Conservation (phyloP, 2,888 invertebrate genomes). For the Lasiommata megera region DNA sequence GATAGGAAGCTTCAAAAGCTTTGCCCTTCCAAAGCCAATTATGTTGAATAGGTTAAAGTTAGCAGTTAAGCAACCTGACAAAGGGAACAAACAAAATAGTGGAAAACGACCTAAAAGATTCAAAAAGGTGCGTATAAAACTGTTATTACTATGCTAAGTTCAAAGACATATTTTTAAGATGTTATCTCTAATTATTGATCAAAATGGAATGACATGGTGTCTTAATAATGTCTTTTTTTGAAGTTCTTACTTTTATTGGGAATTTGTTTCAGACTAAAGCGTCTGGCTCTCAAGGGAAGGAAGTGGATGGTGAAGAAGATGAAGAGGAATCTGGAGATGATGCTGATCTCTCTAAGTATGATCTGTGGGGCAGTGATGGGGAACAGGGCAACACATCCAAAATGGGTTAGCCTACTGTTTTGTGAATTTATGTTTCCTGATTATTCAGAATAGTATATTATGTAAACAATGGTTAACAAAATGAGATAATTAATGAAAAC, state of each 20-base stretch:
- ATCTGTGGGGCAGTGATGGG: conserved; percentile 87
- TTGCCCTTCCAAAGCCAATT: conserved; percentile 75
- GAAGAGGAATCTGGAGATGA: conserved; percentile 83
- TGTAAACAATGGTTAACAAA: neutral
- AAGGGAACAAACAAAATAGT: conserved; percentile 46
- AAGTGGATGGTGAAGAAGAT: conserved; percentile 76
- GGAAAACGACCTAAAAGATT: conserved; percentile 52
- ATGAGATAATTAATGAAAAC: neutral
- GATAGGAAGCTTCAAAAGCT: conserved; percentile 76
- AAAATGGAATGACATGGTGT: conserved; percentile 14
- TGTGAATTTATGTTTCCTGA: conserved; percentile 5
- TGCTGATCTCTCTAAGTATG: conserved; percentile 89
- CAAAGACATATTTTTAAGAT: conserved; percentile 18
- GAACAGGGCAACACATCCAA: conserved; percentile 66
- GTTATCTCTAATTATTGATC: conserved; percentile 11
- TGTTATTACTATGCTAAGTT: neutral
- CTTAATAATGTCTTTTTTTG: conserved; percentile 17
- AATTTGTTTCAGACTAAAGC: conserved; percentile 67
- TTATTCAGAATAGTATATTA: neutral
- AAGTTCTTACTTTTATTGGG: conserved; percentile 7
- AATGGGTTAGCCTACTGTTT: conserved; percentile 45
- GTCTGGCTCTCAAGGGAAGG: conserved; percentile 59
- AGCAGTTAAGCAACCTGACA: conserved; percentile 60
- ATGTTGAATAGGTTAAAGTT: conserved; percentile 71
- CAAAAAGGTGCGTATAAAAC: conserved; percentile 66